Evolutionary conservation across 2,797 vertebrate species (phyloP), one percentile per base, ranked within the genome.

Genomic region (Hippoglossus hippoglossus): DNA sequence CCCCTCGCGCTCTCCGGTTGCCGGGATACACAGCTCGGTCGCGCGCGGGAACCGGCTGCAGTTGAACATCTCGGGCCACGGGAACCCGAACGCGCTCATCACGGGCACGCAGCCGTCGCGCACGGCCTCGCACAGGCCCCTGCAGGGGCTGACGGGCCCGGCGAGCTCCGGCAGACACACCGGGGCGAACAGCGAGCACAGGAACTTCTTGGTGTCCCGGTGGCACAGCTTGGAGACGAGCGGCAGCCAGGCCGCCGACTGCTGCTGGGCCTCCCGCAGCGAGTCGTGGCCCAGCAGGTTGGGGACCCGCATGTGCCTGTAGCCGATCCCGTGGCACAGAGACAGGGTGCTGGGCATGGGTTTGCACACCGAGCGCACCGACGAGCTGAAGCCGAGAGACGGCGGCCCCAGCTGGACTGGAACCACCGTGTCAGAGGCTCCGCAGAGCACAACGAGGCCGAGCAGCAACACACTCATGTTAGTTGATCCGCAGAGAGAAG

Each of bases 21-120:
- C 83, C 2, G 94, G 94, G 86, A 96, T 91, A 58, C 95, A 96
- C 11, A 96, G 93, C 18, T 94, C 87, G 7, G 92, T 91, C 19
- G 88, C 91, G 6, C 41, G 76, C 0, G 95, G 95, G 69, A 96
- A 96, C 19, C 91, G 90, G 68, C 66, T 92, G 71, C 95, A 96
- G 87, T 96, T 94, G 18, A 96, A 94, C 92, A 95, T 95, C 54
- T 95, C 87, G 0, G 95, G 95, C 95, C 95, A 95, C 0, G 95
- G 94, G 77, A 96, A 96, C 0, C 95, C 95, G 44, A 96, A 96
- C 0, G 95, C 94, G 52, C 91, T 94, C 95, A 96, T 96, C 18
- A 96, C 95, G 0, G 95, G 95, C 46, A 93, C 74, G 70, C 95
- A 96, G 46, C 94, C 91, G 49, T 95, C 93, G 18, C 93, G 82